Evolutionary conservation across 53 echinoderm and acorn worm species (phyloP), one percentile per base, ranked within the genome.

Genomic region (Holothuria scabra): DNA sequence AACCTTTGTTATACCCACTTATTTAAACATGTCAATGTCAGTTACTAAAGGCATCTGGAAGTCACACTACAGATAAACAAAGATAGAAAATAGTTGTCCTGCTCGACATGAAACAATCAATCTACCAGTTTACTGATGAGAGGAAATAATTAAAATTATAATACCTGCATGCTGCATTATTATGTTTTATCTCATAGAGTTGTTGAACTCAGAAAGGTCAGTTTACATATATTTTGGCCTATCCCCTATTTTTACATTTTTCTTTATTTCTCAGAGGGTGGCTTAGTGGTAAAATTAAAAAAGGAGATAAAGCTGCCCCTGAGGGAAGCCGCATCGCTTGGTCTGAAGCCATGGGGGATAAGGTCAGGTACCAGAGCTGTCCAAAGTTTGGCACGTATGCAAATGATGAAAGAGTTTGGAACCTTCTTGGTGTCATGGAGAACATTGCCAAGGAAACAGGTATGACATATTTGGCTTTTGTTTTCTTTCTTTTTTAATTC

Each of bases 241-340:
- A 6, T 65, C 14, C 14, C 12, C 2, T 13, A 65, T 37, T 38
- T 34, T 32, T 12, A n/a, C n/a, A n/a, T n/a, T n/a, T n/a, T n/a
- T 70, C 11, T 29, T 37, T 2, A 70, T 70, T 33, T n/a, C 74
- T 23, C 60, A 93, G 93, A 18, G 93, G 93, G 9, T 93, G 91
- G 91, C 75, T 93, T 16, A 91, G 88, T 16, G 93, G 93, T 16
- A 93, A 93, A 52, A 81, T 92, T 20, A 92, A 80, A 60, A 82
- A 79, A 62, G 85, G 86, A 24, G 76, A 74, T 35, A 82, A 64
- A 46, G 72, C 49, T 6, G 71, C 85, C 16, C 91, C 93, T 10
- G 70, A 79, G 7, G 88, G 88, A 2, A 91, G 78, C 44, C 60
- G 93, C 12, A 85, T 93, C 3, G 86, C 80, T 4, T 93, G 76